A percentile compares a stretch with the other conserved stretches of the same genome.
Evolutionary conservation across 2,888 invertebrate species (phyloP).

Genomic region (Drosophila setosimentum): DNA sequence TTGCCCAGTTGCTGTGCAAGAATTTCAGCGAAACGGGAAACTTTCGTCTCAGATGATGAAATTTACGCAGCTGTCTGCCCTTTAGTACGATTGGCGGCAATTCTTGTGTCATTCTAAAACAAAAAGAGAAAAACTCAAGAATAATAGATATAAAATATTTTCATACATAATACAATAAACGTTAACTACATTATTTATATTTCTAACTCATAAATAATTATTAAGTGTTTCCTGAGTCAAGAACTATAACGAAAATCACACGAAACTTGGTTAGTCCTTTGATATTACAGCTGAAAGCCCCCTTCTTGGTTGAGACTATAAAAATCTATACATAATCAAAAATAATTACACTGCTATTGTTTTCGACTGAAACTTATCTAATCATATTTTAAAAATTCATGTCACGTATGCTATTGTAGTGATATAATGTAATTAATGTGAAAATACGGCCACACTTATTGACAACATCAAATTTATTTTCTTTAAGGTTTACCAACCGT

Average conservation of each 20-base stretch:
- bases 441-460: conserved; percentile 1
- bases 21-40: conserved; percentile 78
- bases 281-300: background rate
- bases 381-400: background rate
- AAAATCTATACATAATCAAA: background rate
- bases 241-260: too few relatives aligned
- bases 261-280: background rate
- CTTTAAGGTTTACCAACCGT: background rate
- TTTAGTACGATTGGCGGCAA: conserved; percentile 60
- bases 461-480: too few relatives aligned
- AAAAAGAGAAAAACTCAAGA: background rate
- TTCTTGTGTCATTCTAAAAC: conserved; percentile 54
- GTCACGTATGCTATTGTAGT: background rate
- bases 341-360: background rate
- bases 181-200: background rate
- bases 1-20: conserved; percentile 72
- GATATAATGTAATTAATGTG: background rate
- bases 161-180: background rate
- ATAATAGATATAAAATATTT: background rate
- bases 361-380: background rate
- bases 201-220: background rate
- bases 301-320: background rate
- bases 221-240: too few relatives aligned
- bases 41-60: conserved; percentile 68
- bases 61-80: conserved; percentile 65